Evolutionary conservation across 2,888 invertebrate genomes (phyloP).

Genomic region (Neoaliturus tenellus): DNA sequence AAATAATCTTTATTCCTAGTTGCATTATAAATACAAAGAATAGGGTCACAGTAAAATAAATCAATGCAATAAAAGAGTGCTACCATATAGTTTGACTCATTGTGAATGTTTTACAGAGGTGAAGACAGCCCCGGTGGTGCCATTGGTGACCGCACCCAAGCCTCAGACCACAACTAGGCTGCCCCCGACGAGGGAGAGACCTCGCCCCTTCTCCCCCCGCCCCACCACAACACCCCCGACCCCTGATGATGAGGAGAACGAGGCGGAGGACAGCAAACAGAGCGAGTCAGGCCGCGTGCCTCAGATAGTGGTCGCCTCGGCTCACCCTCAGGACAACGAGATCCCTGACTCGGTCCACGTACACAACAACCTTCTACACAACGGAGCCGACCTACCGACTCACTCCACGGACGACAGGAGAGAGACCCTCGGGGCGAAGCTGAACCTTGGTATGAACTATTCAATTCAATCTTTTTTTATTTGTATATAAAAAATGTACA

Average conservation of each 20-base stretch:
- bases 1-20: too few relatives aligned
- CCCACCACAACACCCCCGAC: slow-evolving; percentile 66
- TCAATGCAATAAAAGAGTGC: too few relatives aligned
- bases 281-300: slow-evolving; percentile 74
- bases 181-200: slow-evolving; percentile 65
- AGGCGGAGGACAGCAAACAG: slow-evolving; percentile 70
- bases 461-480: too few relatives aligned
- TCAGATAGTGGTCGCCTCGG: slow-evolving; percentile 70
- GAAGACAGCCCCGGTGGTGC: slow-evolving; percentile 43
- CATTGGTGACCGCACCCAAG: slow-evolving; percentile 68
- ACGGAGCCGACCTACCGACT: slow-evolving; percentile 76
- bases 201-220: slow-evolving; percentile 70
- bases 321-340: slow-evolving; percentile 90
- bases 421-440: slow-evolving; percentile 75
- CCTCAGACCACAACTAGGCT: slow-evolving; percentile 61
- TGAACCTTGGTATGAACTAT: slow-evolving; percentile 79
- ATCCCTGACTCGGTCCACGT: slow-evolving; percentile 73
- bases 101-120: neutral
- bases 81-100: too few relatives aligned
- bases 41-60: too few relatives aligned
- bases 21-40: too few relatives aligned
- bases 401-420: slow-evolving; percentile 76
- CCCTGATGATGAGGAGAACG: slow-evolving; percentile 71
- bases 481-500: too few relatives aligned
- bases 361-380: slow-evolving; percentile 72